A percentile compares a stretch with the other conserved stretches of the same genome.
Conservation (phyloP, 2,113 vertebrate genomes). For the Solenodon paradoxus region DNA sequence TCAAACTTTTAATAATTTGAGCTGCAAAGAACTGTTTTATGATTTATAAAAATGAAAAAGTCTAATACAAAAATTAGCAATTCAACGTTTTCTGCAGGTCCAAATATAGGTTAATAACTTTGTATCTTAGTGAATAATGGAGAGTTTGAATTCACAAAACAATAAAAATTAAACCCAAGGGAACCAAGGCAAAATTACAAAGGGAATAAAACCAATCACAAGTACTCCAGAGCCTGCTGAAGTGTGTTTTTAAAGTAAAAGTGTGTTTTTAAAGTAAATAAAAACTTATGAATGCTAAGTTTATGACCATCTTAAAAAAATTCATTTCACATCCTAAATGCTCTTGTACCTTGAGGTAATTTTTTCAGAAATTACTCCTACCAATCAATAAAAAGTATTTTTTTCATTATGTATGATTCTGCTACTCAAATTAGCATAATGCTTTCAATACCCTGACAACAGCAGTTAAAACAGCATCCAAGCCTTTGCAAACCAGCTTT, state of each 20-base stretch:
- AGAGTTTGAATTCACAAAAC: background rate
- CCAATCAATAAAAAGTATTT: background rate
- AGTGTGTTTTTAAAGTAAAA: no score
- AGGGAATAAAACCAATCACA: background rate
- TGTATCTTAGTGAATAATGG: background rate
- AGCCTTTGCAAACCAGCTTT: background rate
- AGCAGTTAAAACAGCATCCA: background rate
- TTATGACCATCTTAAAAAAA: background rate
- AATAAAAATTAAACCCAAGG: background rate
- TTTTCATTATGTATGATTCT: background rate
- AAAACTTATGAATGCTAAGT: background rate
- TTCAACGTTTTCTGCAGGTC: no score
- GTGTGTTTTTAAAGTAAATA: background rate
- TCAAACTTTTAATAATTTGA: background rate
- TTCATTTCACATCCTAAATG: background rate
- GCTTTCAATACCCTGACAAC: background rate
- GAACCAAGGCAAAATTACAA: background rate
- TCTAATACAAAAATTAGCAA: background rate
- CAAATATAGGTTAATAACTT: background rate
- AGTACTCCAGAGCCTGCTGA: background rate
- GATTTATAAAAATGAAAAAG: slow-evolving; percentile 10
- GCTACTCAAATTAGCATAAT: background rate
- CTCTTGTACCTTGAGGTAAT: background rate
- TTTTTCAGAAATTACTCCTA: slow-evolving; percentile 1
- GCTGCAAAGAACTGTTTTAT: background rate